phyloP scores from a whole-genome alignment of 2,888 invertebrate species.

The Xanthorhoe spadicearia region DNA sequence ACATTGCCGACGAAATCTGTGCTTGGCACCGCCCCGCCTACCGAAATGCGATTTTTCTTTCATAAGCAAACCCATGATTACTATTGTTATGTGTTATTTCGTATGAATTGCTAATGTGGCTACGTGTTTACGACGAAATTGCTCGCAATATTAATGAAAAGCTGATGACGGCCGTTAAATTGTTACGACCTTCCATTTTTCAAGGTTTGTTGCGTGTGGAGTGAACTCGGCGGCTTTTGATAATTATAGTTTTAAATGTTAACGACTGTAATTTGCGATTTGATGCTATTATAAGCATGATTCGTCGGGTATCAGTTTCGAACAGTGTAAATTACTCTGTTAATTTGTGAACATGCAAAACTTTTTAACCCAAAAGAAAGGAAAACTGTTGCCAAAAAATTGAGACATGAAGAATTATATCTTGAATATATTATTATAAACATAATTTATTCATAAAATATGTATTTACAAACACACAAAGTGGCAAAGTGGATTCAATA shows the following conservation, averaged over 20 bases:
- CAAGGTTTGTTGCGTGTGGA: conserved; percentile 55
- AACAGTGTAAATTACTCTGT: conserved; percentile 2
- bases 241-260: conserved; percentile 48
- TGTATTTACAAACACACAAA: too few species aligned
- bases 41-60: conserved; percentile 79
- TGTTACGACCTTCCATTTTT: conserved; percentile 59
- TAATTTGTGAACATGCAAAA: conserved; percentile 11
- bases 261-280: conserved; percentile 38
- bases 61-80: conserved; percentile 75
- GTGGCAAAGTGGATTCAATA: too few species aligned
- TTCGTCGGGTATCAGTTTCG: conserved; percentile 8
- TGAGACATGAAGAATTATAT: too few species aligned
- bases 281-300: conserved; percentile 28
- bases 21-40: conserved; percentile 80
- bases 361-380: not conserved
- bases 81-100: conserved; percentile 80
- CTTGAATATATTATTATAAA: too few species aligned
- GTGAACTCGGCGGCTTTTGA: conserved; percentile 43
- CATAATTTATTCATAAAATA: too few species aligned
- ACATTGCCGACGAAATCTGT: conserved; percentile 84
- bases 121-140: conserved; percentile 62
- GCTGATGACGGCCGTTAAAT: conserved; percentile 61
- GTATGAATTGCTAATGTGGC: conserved; percentile 78
- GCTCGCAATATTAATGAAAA: conserved; percentile 65
- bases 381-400: not conserved